phyloP scores from a whole-genome alignment of 2,797 vertebrate species.

The Phoxinus dragarum region DNA sequence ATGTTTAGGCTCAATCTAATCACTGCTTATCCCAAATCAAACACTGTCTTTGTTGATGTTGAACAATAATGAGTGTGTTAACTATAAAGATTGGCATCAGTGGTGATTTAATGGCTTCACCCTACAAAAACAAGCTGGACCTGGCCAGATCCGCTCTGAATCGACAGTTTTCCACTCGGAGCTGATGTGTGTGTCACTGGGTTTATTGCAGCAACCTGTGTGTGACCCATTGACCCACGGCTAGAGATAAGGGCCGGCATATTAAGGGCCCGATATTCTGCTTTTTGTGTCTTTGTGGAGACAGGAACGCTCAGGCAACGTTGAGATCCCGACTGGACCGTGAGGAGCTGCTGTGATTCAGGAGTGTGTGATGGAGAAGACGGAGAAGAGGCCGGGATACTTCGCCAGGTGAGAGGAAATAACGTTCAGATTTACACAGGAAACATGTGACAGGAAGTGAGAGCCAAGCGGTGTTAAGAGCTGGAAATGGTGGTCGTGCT shows the following conservation, averaged over 20 bases:
- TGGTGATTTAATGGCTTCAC: not conserved
- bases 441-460: slow-evolving; percentile 33
- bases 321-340: not conserved
- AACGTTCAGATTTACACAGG: slow-evolving; percentile 20
- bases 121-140: not conserved
- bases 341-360: not conserved
- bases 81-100: not conserved
- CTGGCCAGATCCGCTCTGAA: not conserved
- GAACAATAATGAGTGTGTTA: not conserved
- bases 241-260: not conserved
- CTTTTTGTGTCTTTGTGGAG: not conserved
- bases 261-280: not conserved
- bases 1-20: not conserved
- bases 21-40: not conserved
- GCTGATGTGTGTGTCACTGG: not conserved
- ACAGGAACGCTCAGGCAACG: not conserved
- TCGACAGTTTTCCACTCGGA: not conserved
- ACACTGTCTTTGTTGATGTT: not conserved
- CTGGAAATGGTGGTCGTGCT: not conserved
- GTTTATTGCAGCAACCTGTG: not conserved
- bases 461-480: not conserved
- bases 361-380: slow-evolving; percentile 73
- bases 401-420: slow-evolving; percentile 77
- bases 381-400: slow-evolving; percentile 80
- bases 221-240: not conserved